These are phyloP conservation scores for Eleutherodactylus coqui DNA, from an alignment of 2,797 vertebrate species.

Conservation along the genomic window DNA sequence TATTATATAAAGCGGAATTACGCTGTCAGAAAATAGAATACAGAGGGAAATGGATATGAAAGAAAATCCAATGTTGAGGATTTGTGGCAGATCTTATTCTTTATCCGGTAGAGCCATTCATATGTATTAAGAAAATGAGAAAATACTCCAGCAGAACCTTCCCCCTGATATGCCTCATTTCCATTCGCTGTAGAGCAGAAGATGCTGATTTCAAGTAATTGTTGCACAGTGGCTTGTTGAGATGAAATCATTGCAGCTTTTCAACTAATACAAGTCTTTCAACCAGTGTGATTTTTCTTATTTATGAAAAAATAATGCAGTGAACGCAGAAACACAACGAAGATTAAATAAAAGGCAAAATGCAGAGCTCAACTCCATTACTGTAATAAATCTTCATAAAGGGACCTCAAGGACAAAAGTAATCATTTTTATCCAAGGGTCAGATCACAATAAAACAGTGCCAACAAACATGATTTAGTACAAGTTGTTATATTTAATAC, in stretches of 20 bases:
- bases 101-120: not conserved
- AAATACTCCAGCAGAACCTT: not conserved
- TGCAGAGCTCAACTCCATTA: not conserved
- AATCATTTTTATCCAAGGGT: conserved; percentile 9
- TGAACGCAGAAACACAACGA: not conserved
- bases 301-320: not conserved
- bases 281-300: not conserved
- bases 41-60: not conserved
- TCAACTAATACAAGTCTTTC: not conserved
- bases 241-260: conserved; percentile 5
- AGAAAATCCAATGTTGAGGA: not conserved
- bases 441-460: conserved; percentile 9
- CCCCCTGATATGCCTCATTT: not conserved
- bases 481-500: conserved; percentile 35
- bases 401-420: conserved; percentile 8
- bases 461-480: conserved; percentile 27
- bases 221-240: not conserved
- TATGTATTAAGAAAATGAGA: conserved; percentile 11
- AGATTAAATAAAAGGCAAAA: not conserved
- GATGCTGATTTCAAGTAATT: conserved; percentile 14
- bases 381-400: conserved; percentile 24
- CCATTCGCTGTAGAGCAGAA: not conserved
- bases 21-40: conserved; percentile 22
- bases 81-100: not conserved
- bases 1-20: conserved; percentile 4